Percentiles rank a stretch among this genome's conserved stretches.
phyloP scores from a whole-genome alignment of 2,113 vertebrate genomes.

The Phyllostomus discolor region DNA sequence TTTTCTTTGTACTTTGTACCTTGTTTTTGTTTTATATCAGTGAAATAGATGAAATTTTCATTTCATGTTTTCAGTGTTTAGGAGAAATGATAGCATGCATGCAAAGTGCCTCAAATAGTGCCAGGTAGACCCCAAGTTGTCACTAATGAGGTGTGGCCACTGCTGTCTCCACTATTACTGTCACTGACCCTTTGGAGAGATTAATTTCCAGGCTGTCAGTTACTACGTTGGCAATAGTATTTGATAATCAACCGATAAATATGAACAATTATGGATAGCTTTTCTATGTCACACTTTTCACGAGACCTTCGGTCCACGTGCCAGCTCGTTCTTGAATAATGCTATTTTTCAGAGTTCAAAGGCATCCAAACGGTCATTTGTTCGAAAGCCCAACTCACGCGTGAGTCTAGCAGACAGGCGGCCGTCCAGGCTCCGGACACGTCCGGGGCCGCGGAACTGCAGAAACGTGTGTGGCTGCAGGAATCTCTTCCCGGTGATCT shows the following conservation, averaged over 20 bases:
- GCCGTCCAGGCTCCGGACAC: not conserved
- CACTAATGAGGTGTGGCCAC: not conserved
- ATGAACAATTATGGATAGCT: not conserved
- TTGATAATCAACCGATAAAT: not conserved
- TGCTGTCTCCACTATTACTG: not conserved
- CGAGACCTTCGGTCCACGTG: not conserved
- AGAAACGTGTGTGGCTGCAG: not conserved
- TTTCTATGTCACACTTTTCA: not conserved
- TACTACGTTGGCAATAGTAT: not conserved
- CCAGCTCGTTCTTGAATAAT: not conserved
- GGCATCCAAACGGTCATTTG: not conserved
- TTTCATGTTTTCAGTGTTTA: not conserved
- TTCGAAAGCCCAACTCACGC: not conserved
- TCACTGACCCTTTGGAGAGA: not conserved
- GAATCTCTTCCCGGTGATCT: not conserved
- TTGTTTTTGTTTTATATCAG: not conserved
- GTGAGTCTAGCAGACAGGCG: not conserved
- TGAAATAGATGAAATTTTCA: slow-evolving; percentile 22
- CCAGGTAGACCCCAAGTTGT: not conserved
- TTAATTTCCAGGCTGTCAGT: not conserved
- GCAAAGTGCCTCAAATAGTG: not conserved
- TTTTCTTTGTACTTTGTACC: not conserved
- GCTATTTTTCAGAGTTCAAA: not conserved
- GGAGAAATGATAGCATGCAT: not conserved
- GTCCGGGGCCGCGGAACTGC: not conserved